phyloP scores from a whole-genome alignment of 2,888 invertebrate genomes.

The Glaucopsyche alexis region DNA sequence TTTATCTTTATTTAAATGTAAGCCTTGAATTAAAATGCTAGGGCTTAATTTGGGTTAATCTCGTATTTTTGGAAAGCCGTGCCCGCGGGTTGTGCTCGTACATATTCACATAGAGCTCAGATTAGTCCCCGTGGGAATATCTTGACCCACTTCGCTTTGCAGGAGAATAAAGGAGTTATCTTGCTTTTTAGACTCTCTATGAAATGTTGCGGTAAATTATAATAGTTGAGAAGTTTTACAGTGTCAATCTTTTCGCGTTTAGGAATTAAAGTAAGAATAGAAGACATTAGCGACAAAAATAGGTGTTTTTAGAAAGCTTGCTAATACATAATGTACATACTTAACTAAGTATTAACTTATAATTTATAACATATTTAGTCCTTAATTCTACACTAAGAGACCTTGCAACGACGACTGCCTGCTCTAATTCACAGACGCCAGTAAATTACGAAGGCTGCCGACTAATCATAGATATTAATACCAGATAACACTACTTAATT shows the following conservation, averaged over 20 bases:
- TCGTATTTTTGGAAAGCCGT: background rate
- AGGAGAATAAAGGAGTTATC: slow-evolving; percentile 26
- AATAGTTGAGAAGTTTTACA: background rate
- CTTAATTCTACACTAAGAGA: too few species aligned
- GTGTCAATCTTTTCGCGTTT: background rate
- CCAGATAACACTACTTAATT: background rate
- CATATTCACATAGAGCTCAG: slow-evolving; percentile 23
- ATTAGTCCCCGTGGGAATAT: slow-evolving; percentile 27
- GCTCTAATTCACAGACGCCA: background rate
- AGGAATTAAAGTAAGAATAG: background rate
- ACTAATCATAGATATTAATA: background rate
- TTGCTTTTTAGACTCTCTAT: background rate
- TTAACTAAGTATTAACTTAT: too few species aligned
- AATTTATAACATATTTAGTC: too few species aligned
- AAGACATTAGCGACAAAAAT: too few species aligned
- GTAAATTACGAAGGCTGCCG: background rate
- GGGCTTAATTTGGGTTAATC: slow-evolving; percentile 7
- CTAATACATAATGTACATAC: too few species aligned
- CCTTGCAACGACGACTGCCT: too few species aligned
- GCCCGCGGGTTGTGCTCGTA: background rate
- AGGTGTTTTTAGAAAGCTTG: too few species aligned
- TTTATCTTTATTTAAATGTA: background rate
- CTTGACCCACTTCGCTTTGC: slow-evolving; percentile 26
- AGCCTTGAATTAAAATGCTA: background rate
- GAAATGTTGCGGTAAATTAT: slow-evolving; percentile 10